Base-by-base conservation (phyloP, 2,888 invertebrate genomes). In the Onthophagus sagittarius region DNA sequence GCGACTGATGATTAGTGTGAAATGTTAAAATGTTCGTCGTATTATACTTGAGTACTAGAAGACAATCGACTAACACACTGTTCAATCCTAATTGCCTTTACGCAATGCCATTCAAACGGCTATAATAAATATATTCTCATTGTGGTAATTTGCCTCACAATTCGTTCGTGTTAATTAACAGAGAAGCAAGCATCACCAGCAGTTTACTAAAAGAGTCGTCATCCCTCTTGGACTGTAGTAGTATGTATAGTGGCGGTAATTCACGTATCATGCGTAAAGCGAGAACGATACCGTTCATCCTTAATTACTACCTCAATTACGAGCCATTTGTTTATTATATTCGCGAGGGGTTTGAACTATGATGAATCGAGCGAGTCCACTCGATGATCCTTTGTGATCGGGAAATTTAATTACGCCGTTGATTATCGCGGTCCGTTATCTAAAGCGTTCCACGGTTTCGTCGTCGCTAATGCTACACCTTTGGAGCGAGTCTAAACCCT, bases 401-500 rank as follows among this genome's bases (percentile, higher is more conserved):
- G 32, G 67, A 67, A 67, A 67, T 67, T 67, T 67, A 67, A 67
- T 67, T 67, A 67, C 67, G 67, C 31, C 67, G 31, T 67, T 67
- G 32, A 67, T 67, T 67, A 67, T 67, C 67, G 31, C 67, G 32
- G 23, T 67, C 67, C 67, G 67, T 67, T 67, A 67, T 67, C 67
- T 67, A 67, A 67, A 67, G 67, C 32, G 67, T 31, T 67, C 31
- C 67, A 67, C 67, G 32, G 67, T 67, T 67, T 67, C 67, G 67
- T 67, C 23, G 23, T 67, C 23, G 23, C 67, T 67, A 67, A 67
- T 67, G 67, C 31, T 23, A 7, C 15, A 15, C 67, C 32, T 15
- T 64, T 31, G 32, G 67, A 67, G 67, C 67, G 31, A n/a, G 23
- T 67, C 67, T 15, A 67, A 67, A 67, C 15, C 7, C 67, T 62